Base-by-base conservation (phyloP, 2,888 invertebrate genomes). In the Eubasilissa splendida region DNA sequence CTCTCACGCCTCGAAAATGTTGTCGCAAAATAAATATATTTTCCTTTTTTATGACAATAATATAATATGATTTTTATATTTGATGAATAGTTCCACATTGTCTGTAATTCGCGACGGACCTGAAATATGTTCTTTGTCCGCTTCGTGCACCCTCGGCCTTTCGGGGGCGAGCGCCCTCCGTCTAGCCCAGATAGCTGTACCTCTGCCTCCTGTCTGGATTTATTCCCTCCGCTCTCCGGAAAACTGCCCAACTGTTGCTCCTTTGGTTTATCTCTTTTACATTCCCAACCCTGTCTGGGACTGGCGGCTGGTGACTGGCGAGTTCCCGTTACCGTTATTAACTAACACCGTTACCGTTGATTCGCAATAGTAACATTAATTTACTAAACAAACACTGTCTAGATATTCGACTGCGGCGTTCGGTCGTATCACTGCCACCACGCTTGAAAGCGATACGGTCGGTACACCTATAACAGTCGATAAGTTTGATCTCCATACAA, bases 171-270 rank as follows among this genome's bases (percentile, higher is more conserved):
- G 63, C 42, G 42, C 10, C 63, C 63, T 63, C 31, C 52, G 53
- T 70, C 53, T 70, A 22, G 11, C 53, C 70, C 22, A 70, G 70
- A 70, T 53, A 68, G 14, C 68, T 66, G 52, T 52, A 11, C 31
- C 70, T 50, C 70, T 53, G 9, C 52, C 14, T 22, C 14, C 14
- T 22, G 52, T 12, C n/a, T 50, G 50, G 68, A 68, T 68, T 50
- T 52, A 68, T 68, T 68, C 52, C 63, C 52, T 70, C 53, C 53
- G n/a, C 70, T 50, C 68, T 42, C 68, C 42, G 33, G 11, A 22
- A 53, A 70, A 70, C 70, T 70, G 53, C 22, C 70, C 70, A 70
- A 53, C 70, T 70, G 70, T 70, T 70, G 70, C 70, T 50, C 70
- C 31, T n/a, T 3, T 22, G n/a, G 60, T 11, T 11, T 31, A 33